Percentiles rank a stretch among this genome's conserved stretches.
These are phyloP conservation scores for Gorsachius magnificus DNA, from an alignment of 2,797 vertebrate genomes.

Conservation along the genomic window DNA sequence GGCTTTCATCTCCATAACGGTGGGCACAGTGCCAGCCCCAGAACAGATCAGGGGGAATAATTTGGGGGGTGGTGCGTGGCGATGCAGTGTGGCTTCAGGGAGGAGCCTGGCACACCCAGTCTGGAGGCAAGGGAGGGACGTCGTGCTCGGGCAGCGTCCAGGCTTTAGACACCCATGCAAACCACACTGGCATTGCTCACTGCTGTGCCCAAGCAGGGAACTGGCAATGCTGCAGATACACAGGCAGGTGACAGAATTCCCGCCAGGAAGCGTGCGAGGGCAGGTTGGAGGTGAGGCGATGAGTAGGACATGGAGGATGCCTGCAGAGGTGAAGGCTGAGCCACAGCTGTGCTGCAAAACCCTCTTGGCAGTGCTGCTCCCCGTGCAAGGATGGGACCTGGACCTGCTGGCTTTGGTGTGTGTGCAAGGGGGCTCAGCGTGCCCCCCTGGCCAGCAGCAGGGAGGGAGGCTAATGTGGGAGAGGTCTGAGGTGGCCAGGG, in stretches of 20 bases:
- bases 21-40: not conserved
- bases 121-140: not conserved
- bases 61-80: fast-evolving
- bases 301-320: not conserved
- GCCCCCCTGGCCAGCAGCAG: fast-evolving
- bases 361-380: not conserved
- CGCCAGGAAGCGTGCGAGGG: fast-evolving
- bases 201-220: fast-evolving
- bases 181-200: fast-evolving
- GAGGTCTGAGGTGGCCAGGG: not conserved
- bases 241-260: not conserved
- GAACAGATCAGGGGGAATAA: fast-evolving
- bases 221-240: not conserved
- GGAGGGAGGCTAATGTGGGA: not conserved
- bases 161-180: fast-evolving
- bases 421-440: fast-evolving
- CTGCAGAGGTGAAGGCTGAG: fast-evolving
- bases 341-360: not conserved
- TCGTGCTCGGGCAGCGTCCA: fast-evolving
- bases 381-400: not conserved
- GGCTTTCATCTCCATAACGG: not conserved
- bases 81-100: not conserved
- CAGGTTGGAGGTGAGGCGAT: not conserved
- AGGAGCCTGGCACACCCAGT: not conserved
- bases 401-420: not conserved